These are phyloP conservation scores for Loriculus beryllinus DNA, from an alignment of 2,797 vertebrate species.

Conservation along the genomic window DNA sequence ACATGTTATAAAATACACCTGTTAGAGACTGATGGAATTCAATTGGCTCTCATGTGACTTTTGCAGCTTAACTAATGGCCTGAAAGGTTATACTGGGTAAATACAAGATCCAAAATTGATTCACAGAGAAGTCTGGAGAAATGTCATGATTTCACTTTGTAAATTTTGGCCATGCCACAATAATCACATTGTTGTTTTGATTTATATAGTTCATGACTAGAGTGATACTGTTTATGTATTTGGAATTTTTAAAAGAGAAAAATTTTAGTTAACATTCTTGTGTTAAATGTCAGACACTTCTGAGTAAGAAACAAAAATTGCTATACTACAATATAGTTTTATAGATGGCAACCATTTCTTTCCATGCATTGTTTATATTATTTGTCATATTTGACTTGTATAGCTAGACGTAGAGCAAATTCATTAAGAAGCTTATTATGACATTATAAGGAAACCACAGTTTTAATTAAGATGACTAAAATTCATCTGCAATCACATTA, in stretches of 20 bases:
- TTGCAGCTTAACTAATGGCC: conserved; percentile 60
- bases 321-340: neutral
- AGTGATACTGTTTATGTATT: neutral
- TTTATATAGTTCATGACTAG: neutral
- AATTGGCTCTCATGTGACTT: conserved; percentile 51
- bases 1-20: conserved; percentile 66
- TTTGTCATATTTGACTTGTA: neutral
- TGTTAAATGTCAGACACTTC: neutral
- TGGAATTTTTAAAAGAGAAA: neutral
- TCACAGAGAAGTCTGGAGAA: conserved; percentile 12
- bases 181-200: neutral
- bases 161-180: neutral
- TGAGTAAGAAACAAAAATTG: neutral
- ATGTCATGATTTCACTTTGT: conserved; percentile 37
- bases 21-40: conserved; percentile 55
- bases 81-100: conserved; percentile 61
- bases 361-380: neutral
- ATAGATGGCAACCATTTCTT: neutral
- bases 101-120: conserved; percentile 29
- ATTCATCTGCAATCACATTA: neutral
- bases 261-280: neutral
- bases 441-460: fast-evolving
- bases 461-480: neutral
- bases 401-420: neutral
- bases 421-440: neutral